These are phyloP conservation scores for Psettodes erumei DNA, from an alignment of 2,113 vertebrate genomes.

Conservation along the genomic window DNA sequence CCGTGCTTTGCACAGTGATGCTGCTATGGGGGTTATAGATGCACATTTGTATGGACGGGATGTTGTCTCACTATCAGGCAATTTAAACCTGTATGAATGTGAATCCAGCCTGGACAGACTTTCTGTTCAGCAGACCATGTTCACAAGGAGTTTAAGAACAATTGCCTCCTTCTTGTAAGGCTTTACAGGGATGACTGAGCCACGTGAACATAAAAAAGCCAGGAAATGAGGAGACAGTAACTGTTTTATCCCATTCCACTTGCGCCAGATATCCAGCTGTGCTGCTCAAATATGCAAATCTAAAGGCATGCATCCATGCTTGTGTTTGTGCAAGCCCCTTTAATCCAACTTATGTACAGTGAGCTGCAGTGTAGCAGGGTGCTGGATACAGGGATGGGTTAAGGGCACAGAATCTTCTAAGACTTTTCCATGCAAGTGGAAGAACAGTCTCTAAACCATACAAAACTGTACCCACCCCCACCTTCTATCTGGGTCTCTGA, in stretches of 20 bases:
- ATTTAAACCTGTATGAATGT: conserved; percentile 49
- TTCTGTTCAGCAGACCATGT: conserved; percentile 40
- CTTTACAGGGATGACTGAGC: conserved; percentile 42
- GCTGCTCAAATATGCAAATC: conserved; percentile 66
- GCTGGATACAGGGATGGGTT: conserved; percentile 50
- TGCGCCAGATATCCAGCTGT: conserved; percentile 50
- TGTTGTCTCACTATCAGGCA: conserved; percentile 39
- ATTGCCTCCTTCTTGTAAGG: conserved; percentile 33
- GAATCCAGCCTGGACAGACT: conserved; percentile 35
- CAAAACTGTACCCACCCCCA: conserved; percentile 3
- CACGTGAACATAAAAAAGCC: conserved; percentile 29
- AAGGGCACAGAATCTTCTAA: conserved; percentile 45
- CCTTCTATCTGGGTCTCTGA: background rate
- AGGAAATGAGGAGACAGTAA: conserved; percentile 39
- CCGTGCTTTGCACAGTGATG: conserved; percentile 65
- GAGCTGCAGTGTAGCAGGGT: conserved; percentile 47
- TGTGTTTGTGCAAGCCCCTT: conserved; percentile 49
- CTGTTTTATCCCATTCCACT: conserved; percentile 58
- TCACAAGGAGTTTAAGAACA: conserved; percentile 41
- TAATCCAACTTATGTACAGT: conserved; percentile 68
- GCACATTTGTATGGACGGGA: conserved; percentile 57
- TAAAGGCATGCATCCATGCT: conserved; percentile 42
- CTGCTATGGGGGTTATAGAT: conserved; percentile 45
- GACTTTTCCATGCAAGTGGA: conserved; percentile 50
- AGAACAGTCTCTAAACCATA: conserved; percentile 34